These are phyloP conservation scores for Balearica regulorum DNA, from an alignment of 2,797 vertebrate species.

Conservation along the genomic window DNA sequence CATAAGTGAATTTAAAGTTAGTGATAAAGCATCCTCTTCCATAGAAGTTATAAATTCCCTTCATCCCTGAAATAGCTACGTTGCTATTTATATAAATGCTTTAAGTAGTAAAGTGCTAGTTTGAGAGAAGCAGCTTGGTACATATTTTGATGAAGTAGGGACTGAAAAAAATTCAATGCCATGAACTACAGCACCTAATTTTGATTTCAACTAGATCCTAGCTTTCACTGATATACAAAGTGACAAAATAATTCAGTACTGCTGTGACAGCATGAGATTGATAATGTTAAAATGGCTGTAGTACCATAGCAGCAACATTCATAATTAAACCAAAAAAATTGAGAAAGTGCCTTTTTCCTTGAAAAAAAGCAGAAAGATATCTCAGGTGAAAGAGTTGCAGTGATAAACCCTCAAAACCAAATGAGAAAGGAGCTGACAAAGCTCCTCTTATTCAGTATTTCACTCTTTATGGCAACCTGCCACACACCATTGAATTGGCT, in stretches of 20 bases:
- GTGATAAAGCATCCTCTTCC: not conserved
- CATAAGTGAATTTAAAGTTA: not conserved
- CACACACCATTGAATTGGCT: not conserved
- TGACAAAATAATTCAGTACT: not conserved
- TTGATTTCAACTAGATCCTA: not conserved
- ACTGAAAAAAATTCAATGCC: not conserved
- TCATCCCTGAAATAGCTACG: not conserved
- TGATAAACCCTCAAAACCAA: not conserved
- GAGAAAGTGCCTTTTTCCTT: not conserved
- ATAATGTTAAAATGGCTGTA: not conserved
- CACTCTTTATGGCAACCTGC: not conserved
- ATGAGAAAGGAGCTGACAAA: not conserved
- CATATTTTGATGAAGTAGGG: not conserved
- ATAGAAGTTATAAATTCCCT: not conserved
- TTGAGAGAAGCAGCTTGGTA: not conserved
- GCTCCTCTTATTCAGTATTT: not conserved
- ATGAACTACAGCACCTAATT: not conserved
- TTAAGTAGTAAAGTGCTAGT: not conserved
- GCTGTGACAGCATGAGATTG: not conserved
- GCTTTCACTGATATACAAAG: not conserved
- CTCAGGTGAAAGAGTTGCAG: not conserved
- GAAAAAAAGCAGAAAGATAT: not conserved
- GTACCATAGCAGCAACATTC: not conserved
- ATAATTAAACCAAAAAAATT: not conserved
- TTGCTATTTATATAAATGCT: not conserved